Conservation (phyloP, 2,888 invertebrate species). For the Nomada flava region DNA sequence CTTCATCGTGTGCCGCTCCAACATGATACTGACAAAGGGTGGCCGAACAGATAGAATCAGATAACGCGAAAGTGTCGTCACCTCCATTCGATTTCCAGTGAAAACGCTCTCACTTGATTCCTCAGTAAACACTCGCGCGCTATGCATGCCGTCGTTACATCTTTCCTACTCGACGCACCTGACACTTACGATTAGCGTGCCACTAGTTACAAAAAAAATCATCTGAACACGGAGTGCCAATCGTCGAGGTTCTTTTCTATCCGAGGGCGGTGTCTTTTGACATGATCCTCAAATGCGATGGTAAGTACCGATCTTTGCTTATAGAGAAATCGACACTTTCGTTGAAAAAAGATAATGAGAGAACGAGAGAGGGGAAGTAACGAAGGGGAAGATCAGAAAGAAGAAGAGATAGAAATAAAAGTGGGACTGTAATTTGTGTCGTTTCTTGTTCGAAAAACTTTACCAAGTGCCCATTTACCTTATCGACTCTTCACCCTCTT, state of each 20-base stretch:
- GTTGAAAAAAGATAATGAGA: background rate
- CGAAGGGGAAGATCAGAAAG: background rate
- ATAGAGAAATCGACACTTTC: background rate
- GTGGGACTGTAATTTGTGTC: constrained; percentile 68
- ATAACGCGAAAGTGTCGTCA: constrained; percentile 65
- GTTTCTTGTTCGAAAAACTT: constrained; percentile 76
- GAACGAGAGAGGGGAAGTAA: too few species aligned
- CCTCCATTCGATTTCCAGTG: constrained; percentile 52
- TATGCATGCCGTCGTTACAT: constrained; percentile 30
- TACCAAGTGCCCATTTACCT: constrained; percentile 76
- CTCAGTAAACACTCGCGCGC: constrained; percentile 58
- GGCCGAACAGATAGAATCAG: constrained; percentile 63
- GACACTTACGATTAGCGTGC: background rate
- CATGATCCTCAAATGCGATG: constrained; percentile 46
- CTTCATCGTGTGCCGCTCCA: constrained; percentile 27
- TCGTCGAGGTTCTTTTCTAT: background rate
- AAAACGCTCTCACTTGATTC: constrained; percentile 47
- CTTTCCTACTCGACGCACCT: background rate
- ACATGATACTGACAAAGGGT: constrained; percentile 69
- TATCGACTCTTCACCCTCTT: constrained; percentile 76
- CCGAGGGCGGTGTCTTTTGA: background rate
- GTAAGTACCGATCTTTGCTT: constrained; percentile 42
- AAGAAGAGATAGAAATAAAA: constrained; percentile 23
- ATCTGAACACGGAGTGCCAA: background rate
- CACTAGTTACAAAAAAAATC: background rate